phyloP scores from a whole-genome alignment of 1,140 invertebrate species.

The Trissolcus basalis region DNA sequence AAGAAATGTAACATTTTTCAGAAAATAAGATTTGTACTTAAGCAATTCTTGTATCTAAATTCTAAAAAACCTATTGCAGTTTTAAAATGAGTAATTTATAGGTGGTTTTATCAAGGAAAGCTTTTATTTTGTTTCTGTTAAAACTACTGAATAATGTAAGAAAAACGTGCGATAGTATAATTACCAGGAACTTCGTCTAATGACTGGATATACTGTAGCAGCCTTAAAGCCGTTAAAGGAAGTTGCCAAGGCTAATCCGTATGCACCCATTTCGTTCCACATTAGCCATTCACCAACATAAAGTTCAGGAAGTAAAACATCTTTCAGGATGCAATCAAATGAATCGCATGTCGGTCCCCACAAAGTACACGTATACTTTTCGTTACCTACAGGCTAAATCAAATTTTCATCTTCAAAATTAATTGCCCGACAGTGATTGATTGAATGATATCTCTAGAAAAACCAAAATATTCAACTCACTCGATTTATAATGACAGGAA shows the following conservation, averaged over 20 bases:
- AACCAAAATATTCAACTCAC: constrained; percentile 33
- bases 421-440: background rate
- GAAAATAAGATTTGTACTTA: no score
- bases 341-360: constrained; percentile 84
- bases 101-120: background rate
- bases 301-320: constrained; percentile 75
- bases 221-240: constrained; percentile 79
- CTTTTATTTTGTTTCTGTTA: background rate
- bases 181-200: constrained; percentile 61
- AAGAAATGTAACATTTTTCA: no score
- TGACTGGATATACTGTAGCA: constrained; percentile 72
- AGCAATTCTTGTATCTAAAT: no score
- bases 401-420: constrained; percentile 1
- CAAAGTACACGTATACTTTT: constrained; percentile 71
- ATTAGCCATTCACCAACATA: constrained; percentile 78
- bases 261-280: constrained; percentile 80
- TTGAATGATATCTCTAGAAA: background rate
- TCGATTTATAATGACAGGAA: constrained; percentile 76
- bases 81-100: no score
- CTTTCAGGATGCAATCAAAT: constrained; percentile 78
- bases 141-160: no score
- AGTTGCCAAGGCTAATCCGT: constrained; percentile 77
- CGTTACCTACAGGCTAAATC: constrained; percentile 29
- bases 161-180: no score
- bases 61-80: no score